Conservation (phyloP, 2,888 invertebrate species). For the Heliconius ismenius region DNA sequence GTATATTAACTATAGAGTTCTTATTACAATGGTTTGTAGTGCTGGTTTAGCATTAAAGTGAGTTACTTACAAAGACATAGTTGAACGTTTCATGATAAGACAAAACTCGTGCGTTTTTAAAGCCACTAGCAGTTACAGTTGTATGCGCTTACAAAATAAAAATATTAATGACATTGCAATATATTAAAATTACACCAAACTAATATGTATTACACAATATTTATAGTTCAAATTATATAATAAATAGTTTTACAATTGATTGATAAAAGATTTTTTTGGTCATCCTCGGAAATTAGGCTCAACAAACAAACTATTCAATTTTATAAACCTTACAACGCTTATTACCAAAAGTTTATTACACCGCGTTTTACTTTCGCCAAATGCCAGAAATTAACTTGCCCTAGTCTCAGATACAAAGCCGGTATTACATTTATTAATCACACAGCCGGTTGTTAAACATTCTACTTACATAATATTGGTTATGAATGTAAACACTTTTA, state of each 20-base stretch:
- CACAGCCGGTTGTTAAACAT: slow-evolving; percentile 25
- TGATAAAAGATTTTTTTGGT: neutral
- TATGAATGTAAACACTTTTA: slow-evolving; percentile 21
- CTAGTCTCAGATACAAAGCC: slow-evolving; percentile 31
- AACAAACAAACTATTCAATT: neutral
- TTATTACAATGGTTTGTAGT: too few relatives aligned
- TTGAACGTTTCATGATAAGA: slow-evolving; percentile 1
- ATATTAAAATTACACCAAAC: neutral
- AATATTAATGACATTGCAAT: neutral
- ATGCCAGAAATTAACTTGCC: slow-evolving; percentile 32
- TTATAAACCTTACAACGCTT: neutral
- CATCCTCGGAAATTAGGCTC: neutral
- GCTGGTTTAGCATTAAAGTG: too few relatives aligned
- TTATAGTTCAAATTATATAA: neutral
- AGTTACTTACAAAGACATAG: neutral
- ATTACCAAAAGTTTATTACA: slow-evolving; percentile 26
- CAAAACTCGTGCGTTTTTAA: neutral
- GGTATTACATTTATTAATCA: slow-evolving; percentile 24
- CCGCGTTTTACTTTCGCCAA: slow-evolving; percentile 39
- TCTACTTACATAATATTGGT: slow-evolving; percentile 34
- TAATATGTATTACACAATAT: neutral
- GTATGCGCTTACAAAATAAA: neutral
- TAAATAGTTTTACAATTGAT: neutral
- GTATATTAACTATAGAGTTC: neutral
- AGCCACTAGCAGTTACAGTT: too few relatives aligned